Evolutionary conservation across 2,888 invertebrate species (phyloP).

Genomic region (Strigamia crassipes): DNA sequence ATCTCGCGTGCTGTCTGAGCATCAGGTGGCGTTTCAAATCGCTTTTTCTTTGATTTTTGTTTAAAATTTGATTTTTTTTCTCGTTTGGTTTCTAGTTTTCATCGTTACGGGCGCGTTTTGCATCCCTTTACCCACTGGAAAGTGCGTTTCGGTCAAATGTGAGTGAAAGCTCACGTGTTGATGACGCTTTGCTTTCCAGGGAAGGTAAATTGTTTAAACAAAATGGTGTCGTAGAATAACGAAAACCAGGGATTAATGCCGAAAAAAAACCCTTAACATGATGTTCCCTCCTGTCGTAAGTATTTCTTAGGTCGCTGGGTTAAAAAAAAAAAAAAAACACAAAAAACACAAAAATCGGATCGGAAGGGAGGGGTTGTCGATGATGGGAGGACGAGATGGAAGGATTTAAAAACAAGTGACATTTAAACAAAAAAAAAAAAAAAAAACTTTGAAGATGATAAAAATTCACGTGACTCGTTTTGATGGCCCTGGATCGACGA

Average conservation of each 20-base stretch:
- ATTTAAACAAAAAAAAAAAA: background rate
- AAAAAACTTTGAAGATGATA: background rate
- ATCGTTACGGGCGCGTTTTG: background rate
- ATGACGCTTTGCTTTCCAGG: constrained; percentile 31
- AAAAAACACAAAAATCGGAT: background rate
- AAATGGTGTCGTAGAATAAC: constrained; percentile 12
- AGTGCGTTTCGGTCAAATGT: constrained; percentile 23
- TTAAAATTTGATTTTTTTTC: background rate
- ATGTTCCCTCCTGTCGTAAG: constrained; percentile 31
- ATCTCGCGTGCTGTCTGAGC: background rate
- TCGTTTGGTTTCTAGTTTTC: background rate
- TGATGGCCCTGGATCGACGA: constrained; percentile 11
- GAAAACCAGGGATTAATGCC: background rate
- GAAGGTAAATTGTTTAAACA: constrained; percentile 13
- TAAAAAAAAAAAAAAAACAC: background rate
- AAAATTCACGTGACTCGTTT: constrained; percentile 11
- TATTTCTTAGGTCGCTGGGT: constrained; percentile 33
- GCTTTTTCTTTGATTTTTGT: background rate
- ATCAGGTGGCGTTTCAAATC: background rate
- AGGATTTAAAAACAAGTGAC: background rate
- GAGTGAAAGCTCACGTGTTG: constrained; percentile 19
- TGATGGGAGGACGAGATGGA: constrained; percentile 5
- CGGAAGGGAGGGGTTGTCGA: background rate
- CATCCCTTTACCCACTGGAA: constrained; percentile 31
- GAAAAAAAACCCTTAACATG: background rate